These are phyloP conservation scores for Rhyacophila evoluta DNA, from an alignment of 2,888 invertebrate genomes.

Conservation along the genomic window DNA sequence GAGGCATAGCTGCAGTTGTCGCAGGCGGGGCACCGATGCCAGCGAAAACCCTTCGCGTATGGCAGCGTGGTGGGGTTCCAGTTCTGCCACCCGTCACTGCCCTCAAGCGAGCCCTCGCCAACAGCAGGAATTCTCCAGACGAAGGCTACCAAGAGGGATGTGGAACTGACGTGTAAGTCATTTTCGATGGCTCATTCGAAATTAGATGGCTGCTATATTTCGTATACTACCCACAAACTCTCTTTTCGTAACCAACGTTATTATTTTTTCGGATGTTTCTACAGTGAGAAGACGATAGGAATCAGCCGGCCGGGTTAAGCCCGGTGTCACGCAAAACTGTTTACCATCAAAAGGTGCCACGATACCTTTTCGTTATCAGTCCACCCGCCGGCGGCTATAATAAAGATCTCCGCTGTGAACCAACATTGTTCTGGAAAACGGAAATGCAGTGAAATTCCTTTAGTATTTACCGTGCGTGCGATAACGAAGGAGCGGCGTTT, in stretches of 20 bases:
- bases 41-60: slow-evolving; percentile 86
- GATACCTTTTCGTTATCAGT: background rate
- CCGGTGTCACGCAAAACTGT: background rate
- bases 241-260: background rate
- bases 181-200: background rate
- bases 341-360: background rate
- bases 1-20: slow-evolving; percentile 55
- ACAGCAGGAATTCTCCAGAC: slow-evolving; percentile 88
- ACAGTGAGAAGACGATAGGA: background rate
- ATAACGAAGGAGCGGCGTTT: slow-evolving; percentile 28
- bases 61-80: slow-evolving; percentile 87
- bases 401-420: slow-evolving; percentile 30
- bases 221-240: background rate
- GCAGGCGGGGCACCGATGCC: slow-evolving; percentile 60
- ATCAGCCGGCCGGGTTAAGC: background rate
- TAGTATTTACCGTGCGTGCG: slow-evolving; percentile 22
- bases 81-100: slow-evolving; percentile 88
- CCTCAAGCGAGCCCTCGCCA: slow-evolving; percentile 84
- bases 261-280: slow-evolving; percentile 6
- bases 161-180: slow-evolving; percentile 86
- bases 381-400: background rate
- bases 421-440: slow-evolving; percentile 25
- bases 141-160: slow-evolving; percentile 94
- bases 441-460: slow-evolving; percentile 39
- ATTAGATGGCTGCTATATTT: background rate